Evolutionary conservation across 2,113 vertebrate species (phyloP), one percentile per base, ranked within the genome.

Genomic region (Petaurus breviceps): DNA sequence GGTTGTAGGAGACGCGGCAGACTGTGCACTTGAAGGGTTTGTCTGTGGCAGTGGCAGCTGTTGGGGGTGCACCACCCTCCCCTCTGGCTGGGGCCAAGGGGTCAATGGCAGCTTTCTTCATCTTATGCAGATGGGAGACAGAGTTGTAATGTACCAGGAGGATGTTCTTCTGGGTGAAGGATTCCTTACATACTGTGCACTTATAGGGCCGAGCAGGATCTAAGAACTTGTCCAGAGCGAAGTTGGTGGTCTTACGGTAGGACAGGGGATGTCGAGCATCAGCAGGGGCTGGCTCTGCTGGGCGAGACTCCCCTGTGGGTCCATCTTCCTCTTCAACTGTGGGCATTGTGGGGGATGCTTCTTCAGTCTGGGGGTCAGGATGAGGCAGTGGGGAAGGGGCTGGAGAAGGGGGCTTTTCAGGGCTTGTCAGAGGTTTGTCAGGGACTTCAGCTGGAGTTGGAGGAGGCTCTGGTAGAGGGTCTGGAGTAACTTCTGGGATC

Each of bases 1-100:
- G 99, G 98, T 99, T 99, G 98, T 99, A 99, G 52, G 99, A 99
- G 94, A 99, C 99, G 11, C 99, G 98, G 98, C 99, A 99, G 50
- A 99, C 97, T 0, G 99, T 99, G 98, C 99, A 99, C 98, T 99
- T 99, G 97, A 99, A 99, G 92, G 99, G 99, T 97, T 99, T 99
- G 98, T 99, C 99, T 94, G 98, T 94, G 97, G 98, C 98, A 4
- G 96, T 90, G 91, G 95, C 52, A 94, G 98, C 55, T 50, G 95
- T 51, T 0, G 96, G 96, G 2, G 92, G 52, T 0, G 94, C 47
- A 12, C 98, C 98, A 5, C 95, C 49, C 46, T 98, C 98, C 22
- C 97, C 98, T 22, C 98, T 90, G 91, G 96, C 95, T 10, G 98
- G 97, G 14, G 95, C 92, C 0, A 96, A 95, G 2, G 98, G 98